Evolutionary conservation across 2,113 vertebrate genomes (phyloP), one percentile per base, ranked within the genome.

Genomic region (Colius striatus): DNA sequence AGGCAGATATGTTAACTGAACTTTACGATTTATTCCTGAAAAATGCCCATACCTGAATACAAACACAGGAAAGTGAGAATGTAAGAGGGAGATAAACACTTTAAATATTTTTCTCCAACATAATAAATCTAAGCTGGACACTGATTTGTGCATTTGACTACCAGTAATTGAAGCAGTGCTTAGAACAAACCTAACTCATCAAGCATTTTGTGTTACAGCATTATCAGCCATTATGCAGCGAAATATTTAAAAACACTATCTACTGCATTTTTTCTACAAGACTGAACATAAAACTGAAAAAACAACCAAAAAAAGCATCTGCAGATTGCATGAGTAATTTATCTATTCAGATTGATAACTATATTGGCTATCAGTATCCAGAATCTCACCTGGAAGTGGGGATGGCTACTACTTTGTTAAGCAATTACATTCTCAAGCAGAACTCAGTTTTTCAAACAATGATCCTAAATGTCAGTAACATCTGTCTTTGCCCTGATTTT

Each of bases 21-120:
- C 99, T 94, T 99, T 99, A 63, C 99, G 99, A 97, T 99, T 99
- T 96, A 99, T 99, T 89, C 99, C 98, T 93, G 99, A 99, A 97
- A 99, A 99, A 97, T 99, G 99, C 1, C 99, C 98, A 90, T 99
- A 99, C 99, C 99, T 99, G 89, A 79, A 97, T 43, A 50, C 77
- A 8, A 92, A 89, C 3, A 75, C 15, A 8, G 10, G 11, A 78
- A 92, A 76, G 41, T 27, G 5, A 85, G 17, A 78, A 5, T 4
- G 14, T 5, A 80, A 91, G 5, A 71, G 5, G 6, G 6, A 81
- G 20, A 87, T 23, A 48, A 71, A 68, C 3, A 60, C 45, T 80
- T 67, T 1, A 79, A 34, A 4, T 78, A 23, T 48, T 72, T 45
- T 72, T 6, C 5, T 81, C 41, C 22, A 48, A 38, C 43, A 60